Evolutionary conservation across 2,888 invertebrate species (phyloP).

Genomic region (Cetonia aurata): DNA sequence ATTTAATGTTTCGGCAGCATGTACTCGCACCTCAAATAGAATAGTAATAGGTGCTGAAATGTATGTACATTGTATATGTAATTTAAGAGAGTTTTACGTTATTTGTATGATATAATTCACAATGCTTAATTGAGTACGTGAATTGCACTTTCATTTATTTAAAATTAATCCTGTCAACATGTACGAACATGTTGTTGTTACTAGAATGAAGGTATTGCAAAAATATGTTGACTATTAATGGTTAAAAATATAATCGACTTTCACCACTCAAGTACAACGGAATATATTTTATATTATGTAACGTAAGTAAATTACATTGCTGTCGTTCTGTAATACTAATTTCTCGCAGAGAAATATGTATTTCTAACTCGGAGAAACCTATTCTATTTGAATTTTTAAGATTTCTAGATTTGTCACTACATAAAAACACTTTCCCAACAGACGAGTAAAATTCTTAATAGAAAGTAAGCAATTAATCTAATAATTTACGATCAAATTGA

Average conservation of each 20-base stretch:
- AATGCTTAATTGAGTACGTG: constrained; percentile 1
- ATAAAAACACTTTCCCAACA: no score
- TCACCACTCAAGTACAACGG: constrained; percentile 21
- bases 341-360: no score
- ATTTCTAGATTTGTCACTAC: no score
- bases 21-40: constrained; percentile 2
- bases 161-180: constrained; percentile 9
- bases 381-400: no score
- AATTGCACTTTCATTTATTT: constrained; percentile 20
- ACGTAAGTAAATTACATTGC: constrained; percentile 24
- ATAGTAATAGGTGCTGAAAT: constrained; percentile 19
- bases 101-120: not conserved
- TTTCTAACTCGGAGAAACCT: no score
- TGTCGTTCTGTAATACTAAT: no score
- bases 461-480: no score
- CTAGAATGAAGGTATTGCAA: constrained; percentile 19
- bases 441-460: no score
- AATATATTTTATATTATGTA: constrained; percentile 3
- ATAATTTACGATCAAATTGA: no score
- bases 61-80: not conserved
- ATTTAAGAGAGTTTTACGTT: not conserved
- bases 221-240: constrained; percentile 2
- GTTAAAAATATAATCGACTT: constrained; percentile 27
- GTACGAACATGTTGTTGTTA: constrained; percentile 2
- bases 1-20: constrained; percentile 1